Evolutionary conservation across 2,113 vertebrate genomes (phyloP), one percentile per base, ranked within the genome.

Genomic region (Oceanites oceanicus): DNA sequence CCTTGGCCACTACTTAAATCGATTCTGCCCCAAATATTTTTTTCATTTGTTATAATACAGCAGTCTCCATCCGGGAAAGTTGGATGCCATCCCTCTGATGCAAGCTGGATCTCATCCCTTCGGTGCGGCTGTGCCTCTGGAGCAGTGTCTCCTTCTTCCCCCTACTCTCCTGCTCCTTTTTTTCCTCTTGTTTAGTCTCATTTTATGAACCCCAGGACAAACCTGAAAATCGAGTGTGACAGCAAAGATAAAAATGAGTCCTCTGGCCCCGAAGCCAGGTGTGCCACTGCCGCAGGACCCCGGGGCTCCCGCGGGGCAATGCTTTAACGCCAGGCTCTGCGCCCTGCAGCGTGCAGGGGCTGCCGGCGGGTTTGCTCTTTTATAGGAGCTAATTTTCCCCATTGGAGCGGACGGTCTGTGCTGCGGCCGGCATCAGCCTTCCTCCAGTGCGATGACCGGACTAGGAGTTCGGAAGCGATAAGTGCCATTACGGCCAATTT

Each of bases 331-430:
- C 62, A 80, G 86, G 66, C 70, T 95, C 49, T 94, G 82, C 53
- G 66, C 72, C 95, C 53, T 93, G 82, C 73, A 50, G 82, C 26
- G 9, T 9, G 6, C 11, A 34, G 85, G 5, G 83, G 20, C 76
- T 90, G 94, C 65, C 30, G 32, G 81, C 13, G 45, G 77, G 74
- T 32, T 86, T 52, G 34, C 32, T 77, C 12, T 58, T 12, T 38
- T 36, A 13, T 49, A 59, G 55, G 68, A 94, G 59, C 94, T 95
- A 52, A 77, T 96, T 98, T 96, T 97, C 96, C 85, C 67, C 29
- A 6, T 29, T 12, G 29, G 92, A 92, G 93, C 94, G 75, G 92
- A 84, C 0, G 0, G 22, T 29, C 38, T 3, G 1, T 30, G 40
- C 68, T 88, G 88, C 0, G 1, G 27, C 53, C 3, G 0, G 45